Conservation (phyloP, 2,888 invertebrate genomes). For the Sminthurinus aureus region DNA sequence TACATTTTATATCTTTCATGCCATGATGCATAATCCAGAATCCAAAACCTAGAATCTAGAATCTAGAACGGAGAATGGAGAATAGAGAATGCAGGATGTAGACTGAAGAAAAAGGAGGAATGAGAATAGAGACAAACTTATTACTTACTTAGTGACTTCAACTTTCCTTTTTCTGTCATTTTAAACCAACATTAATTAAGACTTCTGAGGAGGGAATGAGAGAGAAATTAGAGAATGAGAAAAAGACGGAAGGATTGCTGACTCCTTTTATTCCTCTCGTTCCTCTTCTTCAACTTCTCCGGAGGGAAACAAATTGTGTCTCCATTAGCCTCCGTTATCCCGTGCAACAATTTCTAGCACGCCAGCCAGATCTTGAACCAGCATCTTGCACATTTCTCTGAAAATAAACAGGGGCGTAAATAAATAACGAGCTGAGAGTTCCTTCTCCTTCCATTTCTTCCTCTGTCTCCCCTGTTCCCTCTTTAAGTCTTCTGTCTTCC, state of each 20-base stretch:
- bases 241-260: background rate
- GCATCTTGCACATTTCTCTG: constrained; percentile 14
- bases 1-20: background rate
- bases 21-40: background rate
- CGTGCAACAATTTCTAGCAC: constrained; percentile 35
- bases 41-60: background rate
- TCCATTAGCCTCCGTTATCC: constrained; percentile 45
- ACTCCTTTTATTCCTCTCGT: constrained; percentile 19
- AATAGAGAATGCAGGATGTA: background rate
- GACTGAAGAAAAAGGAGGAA: background rate
- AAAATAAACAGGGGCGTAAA: constrained; percentile 42
- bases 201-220: constrained; percentile 43
- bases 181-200: constrained; percentile 51
- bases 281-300: constrained; percentile 37
- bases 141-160: constrained; percentile 26
- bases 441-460: constrained; percentile 5
- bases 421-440: constrained; percentile 40
- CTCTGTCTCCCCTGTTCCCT: background rate
- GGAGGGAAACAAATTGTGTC: constrained; percentile 45
- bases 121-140: no score
- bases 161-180: constrained; percentile 48
- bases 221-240: background rate
- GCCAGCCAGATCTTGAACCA: background rate
- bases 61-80: background rate
- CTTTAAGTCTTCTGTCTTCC: background rate